Percentiles rank a stretch among this genome's conserved stretches.
phyloP scores from a whole-genome alignment of 92 coral and sea anemone genomes.

The Plumapathes pennacea region DNA sequence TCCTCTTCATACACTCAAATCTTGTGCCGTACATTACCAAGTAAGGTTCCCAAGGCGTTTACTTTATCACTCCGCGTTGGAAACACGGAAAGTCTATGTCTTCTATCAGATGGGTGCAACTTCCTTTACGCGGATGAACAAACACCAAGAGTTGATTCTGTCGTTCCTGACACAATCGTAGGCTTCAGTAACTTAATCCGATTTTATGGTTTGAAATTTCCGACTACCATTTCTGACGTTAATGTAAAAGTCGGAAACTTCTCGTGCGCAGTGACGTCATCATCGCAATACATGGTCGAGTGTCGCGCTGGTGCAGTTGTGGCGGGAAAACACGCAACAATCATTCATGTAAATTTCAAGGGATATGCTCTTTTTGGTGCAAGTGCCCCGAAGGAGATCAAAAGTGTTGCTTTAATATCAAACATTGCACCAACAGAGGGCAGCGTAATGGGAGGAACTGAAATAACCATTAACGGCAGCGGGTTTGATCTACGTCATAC shows the following conservation, averaged over 20 bases:
- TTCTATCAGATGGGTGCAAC: conserved; percentile 26
- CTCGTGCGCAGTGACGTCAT: conserved; percentile 53
- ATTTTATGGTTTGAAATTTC: conserved; percentile 65
- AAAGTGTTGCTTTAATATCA: conserved; percentile 50
- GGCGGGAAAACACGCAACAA: conserved; percentile 52
- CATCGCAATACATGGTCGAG: conserved; percentile 44
- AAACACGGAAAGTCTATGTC: conserved; percentile 36
- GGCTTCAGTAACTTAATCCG: conserved; percentile 40
- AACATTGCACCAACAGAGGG: conserved; percentile 75
- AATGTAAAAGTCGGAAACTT: conserved; percentile 53
- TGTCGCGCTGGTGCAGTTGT: conserved; percentile 59
- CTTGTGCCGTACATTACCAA: conserved; percentile 45
- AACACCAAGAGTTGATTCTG: conserved; percentile 66
- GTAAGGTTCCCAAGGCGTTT: conserved; percentile 6
- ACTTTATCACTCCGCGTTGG: conserved; percentile 42
- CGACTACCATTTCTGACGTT: conserved; percentile 47
- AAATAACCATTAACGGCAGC: conserved; percentile 62
- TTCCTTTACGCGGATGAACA: conserved; percentile 40
- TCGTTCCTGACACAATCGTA: conserved; percentile 59
- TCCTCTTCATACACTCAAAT: conserved; percentile 35
- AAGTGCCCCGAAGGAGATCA: conserved; percentile 38
- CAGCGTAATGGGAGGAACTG: conserved; percentile 74
- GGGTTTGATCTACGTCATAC: conserved; percentile 80
- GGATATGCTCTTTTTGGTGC: conserved; percentile 53
- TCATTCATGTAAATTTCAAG: conserved; percentile 21